These are phyloP conservation scores for Pseudochaenichthys georgianus DNA, from an alignment of 2,797 vertebrate species.

Conservation along the genomic window DNA sequence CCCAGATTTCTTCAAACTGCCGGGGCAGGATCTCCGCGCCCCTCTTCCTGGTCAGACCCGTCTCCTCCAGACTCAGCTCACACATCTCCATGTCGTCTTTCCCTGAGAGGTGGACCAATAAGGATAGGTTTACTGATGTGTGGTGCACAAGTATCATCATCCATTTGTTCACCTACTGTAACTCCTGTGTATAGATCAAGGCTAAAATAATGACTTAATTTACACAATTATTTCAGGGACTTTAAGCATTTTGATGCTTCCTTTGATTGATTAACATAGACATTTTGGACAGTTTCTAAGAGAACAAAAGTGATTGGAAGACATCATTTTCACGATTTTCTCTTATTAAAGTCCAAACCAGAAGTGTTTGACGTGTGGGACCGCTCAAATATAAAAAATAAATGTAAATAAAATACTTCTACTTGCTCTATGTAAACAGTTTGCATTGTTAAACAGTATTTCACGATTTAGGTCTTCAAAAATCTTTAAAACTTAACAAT, in stretches of 20 bases:
- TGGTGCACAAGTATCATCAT: background rate
- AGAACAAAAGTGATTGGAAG: background rate
- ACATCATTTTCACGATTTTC: too few relatives aligned
- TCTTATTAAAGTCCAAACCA: too few relatives aligned
- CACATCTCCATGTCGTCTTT: slow-evolving; percentile 99
- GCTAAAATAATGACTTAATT: background rate
- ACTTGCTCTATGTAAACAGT: background rate
- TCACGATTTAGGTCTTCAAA: background rate
- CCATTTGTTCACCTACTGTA: background rate
- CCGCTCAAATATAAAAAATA: background rate
- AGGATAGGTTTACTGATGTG: background rate
- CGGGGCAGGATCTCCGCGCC: slow-evolving; percentile 96
- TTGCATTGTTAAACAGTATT: background rate
- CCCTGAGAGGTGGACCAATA: slow-evolving; percentile 78
- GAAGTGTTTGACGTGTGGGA: background rate
- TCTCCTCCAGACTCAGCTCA: slow-evolving; percentile 98
- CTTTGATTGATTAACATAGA: too few relatives aligned
- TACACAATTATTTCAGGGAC: background rate
- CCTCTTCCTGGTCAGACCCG: slow-evolving; percentile 95
- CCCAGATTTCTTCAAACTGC: slow-evolving; percentile 99
- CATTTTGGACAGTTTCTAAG: background rate
- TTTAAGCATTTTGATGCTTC: background rate
- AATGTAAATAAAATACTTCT: background rate
- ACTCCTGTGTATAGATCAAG: background rate
- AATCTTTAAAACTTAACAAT: background rate